These are phyloP conservation scores for Hymenochirus boettgeri DNA, from an alignment of 2,113 vertebrate species.

Conservation along the genomic window DNA sequence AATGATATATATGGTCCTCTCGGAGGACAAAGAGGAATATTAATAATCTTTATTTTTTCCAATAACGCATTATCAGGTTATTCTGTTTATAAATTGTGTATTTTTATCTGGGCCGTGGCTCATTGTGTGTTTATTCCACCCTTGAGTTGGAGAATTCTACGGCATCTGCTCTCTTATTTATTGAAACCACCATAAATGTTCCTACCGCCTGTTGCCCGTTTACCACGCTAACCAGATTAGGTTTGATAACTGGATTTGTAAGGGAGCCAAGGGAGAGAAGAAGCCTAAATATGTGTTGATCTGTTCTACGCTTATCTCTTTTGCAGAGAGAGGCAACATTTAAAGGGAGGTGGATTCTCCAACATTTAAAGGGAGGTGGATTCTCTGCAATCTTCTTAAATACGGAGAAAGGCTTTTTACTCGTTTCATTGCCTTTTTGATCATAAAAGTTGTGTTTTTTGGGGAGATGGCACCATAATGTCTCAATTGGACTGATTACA, in stretches of 20 bases:
- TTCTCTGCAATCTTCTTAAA: not conserved
- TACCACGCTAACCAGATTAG: conserved; percentile 1
- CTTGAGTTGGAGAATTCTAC: conserved; percentile 4
- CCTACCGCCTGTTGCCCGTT: not conserved
- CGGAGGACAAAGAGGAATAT: not conserved
- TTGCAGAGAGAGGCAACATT: not conserved
- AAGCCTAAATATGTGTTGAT: not conserved
- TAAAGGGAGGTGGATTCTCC: not conserved
- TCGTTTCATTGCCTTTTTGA: no score
- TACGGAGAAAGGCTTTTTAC: no score
- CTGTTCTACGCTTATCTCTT: not conserved
- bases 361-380: not conserved
- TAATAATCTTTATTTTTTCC: conserved; percentile 1
- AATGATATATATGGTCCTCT: conserved; percentile 9
- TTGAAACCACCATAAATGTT: not conserved
- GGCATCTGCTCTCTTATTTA: not conserved
- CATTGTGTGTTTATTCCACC: not conserved
- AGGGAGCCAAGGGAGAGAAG: not conserved
- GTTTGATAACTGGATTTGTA: not conserved
- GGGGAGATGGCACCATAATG: no score
- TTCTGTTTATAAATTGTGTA: not conserved
- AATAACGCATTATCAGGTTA: not conserved
- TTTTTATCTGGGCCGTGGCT: no score
- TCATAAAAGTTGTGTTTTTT: no score
- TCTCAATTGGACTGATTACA: no score